Base-by-base conservation (phyloP, 2,113 vertebrate genomes). In the Charadrius vociferus region DNA sequence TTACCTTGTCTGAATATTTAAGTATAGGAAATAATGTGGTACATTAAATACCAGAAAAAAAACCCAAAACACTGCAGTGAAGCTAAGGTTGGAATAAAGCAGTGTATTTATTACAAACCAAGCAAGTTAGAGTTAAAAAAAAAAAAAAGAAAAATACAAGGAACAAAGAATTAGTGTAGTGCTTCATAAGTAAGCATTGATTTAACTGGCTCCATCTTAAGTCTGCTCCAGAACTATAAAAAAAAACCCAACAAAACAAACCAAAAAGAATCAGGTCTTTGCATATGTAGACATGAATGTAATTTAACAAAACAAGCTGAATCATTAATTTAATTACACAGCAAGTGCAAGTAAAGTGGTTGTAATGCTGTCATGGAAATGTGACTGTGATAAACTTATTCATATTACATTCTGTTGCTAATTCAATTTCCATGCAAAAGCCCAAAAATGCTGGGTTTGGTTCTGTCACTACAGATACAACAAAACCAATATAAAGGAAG, bases 371-470 rank as follows among this genome's bases (percentile, higher is more conserved):
- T 90, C 90, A 92, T n/a, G 41, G 49, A 92, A 93, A 92, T 86
- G 49, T 55, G 72, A 63, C 67, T 88, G 23, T 81, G 85, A 93
- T 90, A 92, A 95, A 95, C 18, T 93, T 67, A 73, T 88, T 83
- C 85, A 67, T 14, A 67, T 88, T 90, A 84, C 50, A 59, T 93
- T 88, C 50, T 93, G 68, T 86, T 88, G 63, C 77, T 93, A 95
- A 92, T 89, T 95, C 80, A 87, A 83, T 97, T 97, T 89, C 34
- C 49, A 86, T 59, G 74, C 59, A 75, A 43, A 91, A 91, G 26
- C 47, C n/a, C 59, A 55, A 66, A 90, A 90, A 87, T 79, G 24
- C 37, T 83, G 59, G n/a, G 17, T 90, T 91, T 92, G 52, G 12
- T 63, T 95, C 37, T 84, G 52, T 71, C 56, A 37, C 39, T 81